Base-by-base conservation (phyloP, 2,797 vertebrate genomes). In the Phataginus tetradactyla region DNA sequence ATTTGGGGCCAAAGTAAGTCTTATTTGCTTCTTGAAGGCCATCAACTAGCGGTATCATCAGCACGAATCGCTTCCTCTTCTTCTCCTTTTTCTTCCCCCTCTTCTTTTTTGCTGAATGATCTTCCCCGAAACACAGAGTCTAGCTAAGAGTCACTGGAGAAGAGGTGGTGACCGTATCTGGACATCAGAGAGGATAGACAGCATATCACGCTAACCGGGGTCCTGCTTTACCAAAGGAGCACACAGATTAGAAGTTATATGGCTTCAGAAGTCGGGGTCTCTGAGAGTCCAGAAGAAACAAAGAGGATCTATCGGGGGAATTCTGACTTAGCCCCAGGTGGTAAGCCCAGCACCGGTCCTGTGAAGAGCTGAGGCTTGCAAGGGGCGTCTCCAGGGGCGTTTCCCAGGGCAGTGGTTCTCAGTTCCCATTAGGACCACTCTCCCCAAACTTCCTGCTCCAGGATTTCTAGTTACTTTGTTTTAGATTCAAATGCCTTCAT, bases 161-260 rank as follows among this genome's bases (percentile, higher is more conserved):
- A 75, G 32, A 63, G 13, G 34, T 10, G 4, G 34, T 37, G 20
- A 49, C 13, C 34, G 0, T 51, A 29, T 61, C 25, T 80, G 77
- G 13, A n/a, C 32, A 10, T 68, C 71, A 51, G 9, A 51, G 37
- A 84, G 14, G 25, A 13, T 23, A 53, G 12, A 13, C 23, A 53
- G 12, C 1, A 0, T 15, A 2, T 61, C 7, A 9, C 34, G n/a
- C 27, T 14, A 9, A 49, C 7, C 17, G n/a, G 45, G 9, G 20
- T 12, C 2, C n/a, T 45, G 51, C 7, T 63, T 69, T 37, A 25
- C 45, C n/a, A 34, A 66, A 34, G 59, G 3, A 71, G 8, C 61
- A 61, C 29, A 37, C 3, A 66, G 80, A 86, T 42, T 34, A 61
- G 55, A 72, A 51, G 42, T 51, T 32, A 32, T 4, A 42, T 25